Evolutionary conservation across 2,113 vertebrate genomes (phyloP), one percentile per base, ranked within the genome.

Genomic region (Mesoclemmys tuberculata): DNA sequence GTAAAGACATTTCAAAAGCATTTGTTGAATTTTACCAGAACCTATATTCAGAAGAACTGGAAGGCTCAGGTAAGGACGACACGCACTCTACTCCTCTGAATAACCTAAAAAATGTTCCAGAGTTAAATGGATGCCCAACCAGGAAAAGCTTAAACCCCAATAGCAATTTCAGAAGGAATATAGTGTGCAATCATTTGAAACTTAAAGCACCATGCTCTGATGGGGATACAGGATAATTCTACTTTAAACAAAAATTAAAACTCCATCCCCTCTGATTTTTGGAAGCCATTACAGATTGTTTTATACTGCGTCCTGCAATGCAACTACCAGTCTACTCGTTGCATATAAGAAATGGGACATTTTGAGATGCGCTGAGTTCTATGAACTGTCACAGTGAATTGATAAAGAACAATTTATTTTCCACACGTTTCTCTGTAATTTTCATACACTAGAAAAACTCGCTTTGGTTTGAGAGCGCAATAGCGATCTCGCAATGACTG

Each of bases 101-200:
- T 77, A 85, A 92, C 10, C 48, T 93, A 22, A 91, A 95, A 95
- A 94, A 84, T 89, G 74, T 24, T 22, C 56, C 56, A 58, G 22
- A 78, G 38, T 58, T 55, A 54, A 75, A 29, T 58, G 56, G 29
- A 84, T 52, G 41, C 46, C 64, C 74, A 96, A 92, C 95, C 18
- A 94, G 91, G 14, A 80, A 85, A 75, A 75, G 38, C 11, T 38
- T 75, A 44, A 75, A 41, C 71, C 71, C 71, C 71, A 75, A 41
- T 8, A 11, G 38, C 24, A 41, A 51, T 86, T 52, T 94, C 82
- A 89, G 88, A 94, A 96, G 92, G 48, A 87, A 96, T 48, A 81
- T 71, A 41, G 61, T 31, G 35, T 46, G 58, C 18, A 90, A 84
- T 74, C 48, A 46, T 94, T 92, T 94, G 90, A 93, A 82, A 80